Evolutionary conservation across 2,888 invertebrate species (phyloP).

Genomic region (Gymnoscelis rufifasciata): DNA sequence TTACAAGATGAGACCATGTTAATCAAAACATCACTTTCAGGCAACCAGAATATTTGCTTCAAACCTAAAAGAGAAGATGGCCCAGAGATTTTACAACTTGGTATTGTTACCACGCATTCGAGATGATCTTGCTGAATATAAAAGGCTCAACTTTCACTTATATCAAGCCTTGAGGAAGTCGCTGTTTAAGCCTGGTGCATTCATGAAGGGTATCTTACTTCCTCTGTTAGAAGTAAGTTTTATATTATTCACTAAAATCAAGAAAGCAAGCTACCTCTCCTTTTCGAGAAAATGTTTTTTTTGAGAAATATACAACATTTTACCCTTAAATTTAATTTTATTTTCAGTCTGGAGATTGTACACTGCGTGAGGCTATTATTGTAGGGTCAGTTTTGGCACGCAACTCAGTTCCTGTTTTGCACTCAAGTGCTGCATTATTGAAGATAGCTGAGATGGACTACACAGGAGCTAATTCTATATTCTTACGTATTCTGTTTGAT

Average conservation of each 20-base stretch:
- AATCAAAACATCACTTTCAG: too few species aligned
- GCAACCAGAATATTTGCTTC: constrained; percentile 98
- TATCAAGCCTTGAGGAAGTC: constrained; percentile 96
- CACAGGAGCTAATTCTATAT: constrained; percentile 96
- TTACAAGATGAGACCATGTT: too few species aligned
- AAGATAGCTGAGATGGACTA: constrained; percentile 99
- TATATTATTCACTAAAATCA: neutral
- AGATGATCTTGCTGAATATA: constrained; percentile 97
- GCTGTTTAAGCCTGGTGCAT: constrained; percentile 97
- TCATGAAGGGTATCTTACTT: constrained; percentile 94
- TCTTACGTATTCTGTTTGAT: constrained; percentile 94
- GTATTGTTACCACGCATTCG: constrained; percentile 95
- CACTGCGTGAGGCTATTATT: constrained; percentile 96
- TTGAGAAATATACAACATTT: too few species aligned
- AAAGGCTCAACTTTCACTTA: constrained; percentile 96
- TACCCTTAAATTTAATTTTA: constrained; percentile 7
- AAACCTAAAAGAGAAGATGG: constrained; percentile 96
- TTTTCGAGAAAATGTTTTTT: too few species aligned
- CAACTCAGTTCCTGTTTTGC: constrained; percentile 95
- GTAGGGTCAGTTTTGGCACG: constrained; percentile 94
- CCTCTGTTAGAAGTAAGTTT: constrained; percentile 82
- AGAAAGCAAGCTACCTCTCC: too few species aligned
- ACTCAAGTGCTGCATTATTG: constrained; percentile 95
- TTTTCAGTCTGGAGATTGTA: constrained; percentile 91
- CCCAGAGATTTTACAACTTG: constrained; percentile 95